Conservation (phyloP, 1,140 invertebrate genomes). For the Drosophila lacteicornis region DNA sequence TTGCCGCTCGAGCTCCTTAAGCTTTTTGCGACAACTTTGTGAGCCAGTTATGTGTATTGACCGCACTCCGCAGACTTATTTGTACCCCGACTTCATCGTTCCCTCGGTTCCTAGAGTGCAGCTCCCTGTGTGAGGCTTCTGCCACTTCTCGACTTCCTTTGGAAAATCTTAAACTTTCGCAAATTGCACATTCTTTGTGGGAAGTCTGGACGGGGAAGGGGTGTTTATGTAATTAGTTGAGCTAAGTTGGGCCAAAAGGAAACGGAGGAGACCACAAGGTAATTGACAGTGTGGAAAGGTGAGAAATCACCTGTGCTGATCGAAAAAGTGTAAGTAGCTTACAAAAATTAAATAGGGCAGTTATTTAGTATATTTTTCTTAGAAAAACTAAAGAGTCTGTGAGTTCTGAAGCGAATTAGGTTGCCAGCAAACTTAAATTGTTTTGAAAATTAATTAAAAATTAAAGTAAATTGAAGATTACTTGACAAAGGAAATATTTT, state of each 20-base stretch:
- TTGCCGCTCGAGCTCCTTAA: conserved; percentile 3
- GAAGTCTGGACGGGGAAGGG: conserved; percentile 10
- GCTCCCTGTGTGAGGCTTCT: conserved; percentile 9
- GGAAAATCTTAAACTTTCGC: conserved; percentile 42
- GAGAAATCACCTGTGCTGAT: conserved; percentile 9
- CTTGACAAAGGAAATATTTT: too few relatives aligned
- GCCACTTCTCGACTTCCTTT: conserved; percentile 28
- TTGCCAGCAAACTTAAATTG: neutral
- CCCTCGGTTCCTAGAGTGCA: neutral
- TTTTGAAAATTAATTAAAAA: neutral
- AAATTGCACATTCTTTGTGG: conserved; percentile 37
- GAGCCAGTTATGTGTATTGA: conserved; percentile 34
- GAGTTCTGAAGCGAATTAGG: neutral
- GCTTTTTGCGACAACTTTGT: conserved; percentile 49
- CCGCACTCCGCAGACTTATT: conserved; percentile 23
- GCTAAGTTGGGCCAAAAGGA: neutral
- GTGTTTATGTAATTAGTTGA: conserved; percentile 33
- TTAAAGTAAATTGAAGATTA: too few relatives aligned
- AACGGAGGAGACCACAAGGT: neutral
- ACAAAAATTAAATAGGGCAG: neutral
- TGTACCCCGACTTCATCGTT: conserved; percentile 4
- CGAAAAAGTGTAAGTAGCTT: neutral
- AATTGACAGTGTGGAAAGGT: neutral
- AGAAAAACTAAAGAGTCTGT: neutral
- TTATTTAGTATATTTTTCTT: neutral